A percentile compares a stretch with the other conserved stretches of the same genome.
phyloP scores from a whole-genome alignment of 2,888 invertebrate species.

The Dioctria linearis region DNA sequence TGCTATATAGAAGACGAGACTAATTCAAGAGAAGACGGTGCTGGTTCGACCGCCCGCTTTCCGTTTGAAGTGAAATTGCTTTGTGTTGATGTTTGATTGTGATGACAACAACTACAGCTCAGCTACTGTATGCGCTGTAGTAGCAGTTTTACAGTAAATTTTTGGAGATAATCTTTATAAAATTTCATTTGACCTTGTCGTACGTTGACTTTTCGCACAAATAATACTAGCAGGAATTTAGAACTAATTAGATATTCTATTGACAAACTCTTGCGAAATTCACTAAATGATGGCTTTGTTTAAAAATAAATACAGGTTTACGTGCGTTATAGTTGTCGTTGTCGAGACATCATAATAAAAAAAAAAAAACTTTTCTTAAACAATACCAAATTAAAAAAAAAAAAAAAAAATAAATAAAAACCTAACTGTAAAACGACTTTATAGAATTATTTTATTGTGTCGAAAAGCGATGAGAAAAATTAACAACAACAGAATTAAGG shows the following conservation, averaged over 20 bases:
- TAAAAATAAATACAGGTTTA: not conserved
- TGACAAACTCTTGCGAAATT: constrained; percentile 28
- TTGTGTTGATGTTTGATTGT: not conserved
- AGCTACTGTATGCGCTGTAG: too few species aligned
- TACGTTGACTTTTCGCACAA: constrained; percentile 25
- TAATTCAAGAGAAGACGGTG: not conserved
- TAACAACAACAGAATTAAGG: constrained; percentile 22
- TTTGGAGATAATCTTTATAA: not conserved
- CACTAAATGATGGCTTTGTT: not conserved
- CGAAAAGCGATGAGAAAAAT: constrained; percentile 13
- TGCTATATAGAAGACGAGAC: constrained; percentile 1
- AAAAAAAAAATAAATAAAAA: not conserved
- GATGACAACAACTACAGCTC: constrained; percentile 7
- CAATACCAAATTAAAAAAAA: not conserved
- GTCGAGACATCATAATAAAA: too few species aligned
- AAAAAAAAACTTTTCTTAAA: not conserved
- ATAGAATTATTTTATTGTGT: not conserved
- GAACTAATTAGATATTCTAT: constrained; percentile 33
- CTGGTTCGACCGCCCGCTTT: too few species aligned
- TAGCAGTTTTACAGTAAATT: too few species aligned
- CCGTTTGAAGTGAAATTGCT: too few species aligned
- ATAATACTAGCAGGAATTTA: not conserved
- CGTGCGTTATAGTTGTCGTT: not conserved
- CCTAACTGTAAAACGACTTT: constrained; percentile 7
- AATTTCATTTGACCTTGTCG: constrained; percentile 33